Base-by-base conservation (phyloP, 2,888 invertebrate species). In the Muscina levida region DNA sequence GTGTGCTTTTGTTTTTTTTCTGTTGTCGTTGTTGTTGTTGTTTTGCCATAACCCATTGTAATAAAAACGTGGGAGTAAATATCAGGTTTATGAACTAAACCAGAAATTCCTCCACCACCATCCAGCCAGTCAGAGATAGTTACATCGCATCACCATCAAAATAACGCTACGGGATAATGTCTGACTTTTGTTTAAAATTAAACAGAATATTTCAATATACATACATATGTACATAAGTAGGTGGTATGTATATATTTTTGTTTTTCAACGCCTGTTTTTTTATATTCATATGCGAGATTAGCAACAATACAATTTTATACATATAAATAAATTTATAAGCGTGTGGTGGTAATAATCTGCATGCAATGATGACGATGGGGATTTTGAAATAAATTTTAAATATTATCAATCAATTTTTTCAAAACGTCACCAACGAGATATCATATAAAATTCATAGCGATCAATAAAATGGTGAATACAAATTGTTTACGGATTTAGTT, bases 71-170 rank as follows among this genome's bases (percentile, higher is more conserved):
- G 59, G 72, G 53, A 68, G 62, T 67, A 56, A 72, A 77, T 59
- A 62, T 72, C 67, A 72, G 53, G 72, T 77, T 72, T 77, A 77
- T 77, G 67, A 53, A 72, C 72, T 77, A 44, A 71, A 72, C 51
- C 10, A 53, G 44, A 71, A 44, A 62, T 62, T 15, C 70, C 56
- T 26, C 13, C 42, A 66, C 44, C 15, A 31, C 4, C 53, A 42
- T 42, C 39, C 39, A 22, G 62, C 22, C 42, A 51, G 17, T 19
- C n/a, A n/a, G n/a, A n/a, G n/a, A n/a, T n/a, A n/a, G n/a, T n/a
- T n/a, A n/a, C 17, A 48, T 19, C 48, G 22, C 11, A 44, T 44
- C 48, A 48, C 48, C 19, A 48, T n/a, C n/a, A n/a, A n/a, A n/a
- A n/a, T n/a, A n/a, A n/a, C n/a, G n/a, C n/a, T n/a, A n/a, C n/a